Base-by-base conservation (phyloP, 1,140 invertebrate genomes). In the Achroia grisella region DNA sequence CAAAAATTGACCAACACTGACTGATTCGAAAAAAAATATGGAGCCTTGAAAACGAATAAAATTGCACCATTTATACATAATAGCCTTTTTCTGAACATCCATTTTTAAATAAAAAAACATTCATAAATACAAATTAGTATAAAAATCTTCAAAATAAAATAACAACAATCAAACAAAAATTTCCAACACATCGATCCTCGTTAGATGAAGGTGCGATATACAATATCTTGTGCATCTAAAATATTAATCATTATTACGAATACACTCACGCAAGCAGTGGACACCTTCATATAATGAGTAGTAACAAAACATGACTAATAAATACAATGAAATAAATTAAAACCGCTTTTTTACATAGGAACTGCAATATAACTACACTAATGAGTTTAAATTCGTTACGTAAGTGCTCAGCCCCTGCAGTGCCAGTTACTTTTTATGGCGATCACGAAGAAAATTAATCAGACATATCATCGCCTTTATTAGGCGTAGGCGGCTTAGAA, bases 281-380 rank as follows among this genome's bases (percentile, higher is more conserved):
- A 48, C 51, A 49, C 44, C 52, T 60, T 49, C 33, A 43, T 44
- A 39, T 52, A 48, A 57, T 28, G 48, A 54, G 39, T 40, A 28
- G 56, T 34, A 54, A 62, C 35, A 29, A 41, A 36, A 48, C 10
- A 49, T 36, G 34, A 49, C 43, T 28, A 49, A 37, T 28, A 43
- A 8, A 37, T 13, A 29, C 46, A 46, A 44, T 48, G 35, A 36
- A 58, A 41, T n/a, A 51, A 44, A 44, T 41, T 14, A 55, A 58
- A 59, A 51, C 39, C 31, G 39, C 34, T 65, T 59, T 55, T 61
- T 57, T 52, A 57, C 48, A 39, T 81, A 78, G 77, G 74, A 81
- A 78, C 75, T 77, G 69, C 44, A 41, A 42, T 40, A 69, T 62
- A 58, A 39, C 55, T 60, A 59, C 30, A 52, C 57, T 65, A 63